phyloP scores from a whole-genome alignment of 2,797 vertebrate species.

The Cichlasoma orientale region DNA sequence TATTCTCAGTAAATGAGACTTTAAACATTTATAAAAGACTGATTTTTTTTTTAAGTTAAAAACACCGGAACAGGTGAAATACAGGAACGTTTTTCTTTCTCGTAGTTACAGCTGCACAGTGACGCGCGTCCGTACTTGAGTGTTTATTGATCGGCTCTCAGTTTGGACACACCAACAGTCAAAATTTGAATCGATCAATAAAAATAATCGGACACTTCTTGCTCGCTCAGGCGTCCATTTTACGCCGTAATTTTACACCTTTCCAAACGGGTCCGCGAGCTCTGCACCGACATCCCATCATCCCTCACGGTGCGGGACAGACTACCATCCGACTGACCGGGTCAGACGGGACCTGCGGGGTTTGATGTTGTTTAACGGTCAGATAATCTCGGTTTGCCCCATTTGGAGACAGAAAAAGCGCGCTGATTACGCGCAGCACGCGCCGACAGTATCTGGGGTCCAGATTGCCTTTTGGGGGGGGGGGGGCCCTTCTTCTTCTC shows the following conservation, averaged over 20 bases:
- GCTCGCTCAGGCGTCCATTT: not conserved
- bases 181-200: not conserved
- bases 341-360: constrained; percentile 40
- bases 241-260: not conserved
- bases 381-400: constrained; percentile 69
- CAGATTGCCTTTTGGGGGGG: constrained; percentile 79
- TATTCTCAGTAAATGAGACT: not conserved
- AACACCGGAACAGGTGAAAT: not conserved
- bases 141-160: not conserved
- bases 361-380: constrained; percentile 48
- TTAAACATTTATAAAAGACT: not conserved
- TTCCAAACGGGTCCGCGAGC: not conserved
- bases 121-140: not conserved
- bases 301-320: not conserved
- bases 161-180: not conserved
- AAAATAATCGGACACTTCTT: not conserved
- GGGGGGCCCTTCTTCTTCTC: constrained; percentile 56
- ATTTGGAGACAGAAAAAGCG: constrained; percentile 61
- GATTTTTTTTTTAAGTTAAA: not conserved
- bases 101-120: too few relatives aligned
- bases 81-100: too few relatives aligned
- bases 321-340: constrained; percentile 13
- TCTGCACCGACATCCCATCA: not conserved
- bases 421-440: constrained; percentile 80
- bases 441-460: constrained; percentile 73